phyloP scores from a whole-genome alignment of 2,888 invertebrate species.

The Ophion obscuratus region DNA sequence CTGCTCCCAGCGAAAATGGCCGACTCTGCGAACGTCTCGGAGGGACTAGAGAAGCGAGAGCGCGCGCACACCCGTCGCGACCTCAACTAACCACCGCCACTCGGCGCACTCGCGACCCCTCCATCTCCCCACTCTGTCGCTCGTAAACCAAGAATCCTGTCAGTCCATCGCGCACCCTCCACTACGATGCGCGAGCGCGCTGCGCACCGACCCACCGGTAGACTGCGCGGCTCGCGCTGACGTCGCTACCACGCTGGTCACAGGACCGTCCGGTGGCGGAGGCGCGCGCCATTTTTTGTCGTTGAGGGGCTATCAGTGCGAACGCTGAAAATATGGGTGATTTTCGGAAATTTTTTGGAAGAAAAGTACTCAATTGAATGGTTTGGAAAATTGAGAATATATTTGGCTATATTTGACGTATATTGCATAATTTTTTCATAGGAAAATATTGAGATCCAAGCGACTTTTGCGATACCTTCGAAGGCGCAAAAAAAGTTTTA shows the following conservation, averaged over 20 bases:
- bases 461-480: too few species aligned
- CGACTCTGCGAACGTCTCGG: constrained; percentile 67
- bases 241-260: constrained; percentile 54
- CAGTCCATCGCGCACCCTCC: background rate
- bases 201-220: constrained; percentile 13
- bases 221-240: constrained; percentile 53
- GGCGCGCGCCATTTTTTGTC: background rate
- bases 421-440: too few species aligned
- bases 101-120: constrained; percentile 10
- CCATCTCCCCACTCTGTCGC: background rate
- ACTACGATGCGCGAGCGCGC: background rate
- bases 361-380: too few species aligned
- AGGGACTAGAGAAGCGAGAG: constrained; percentile 20
- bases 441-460: too few species aligned
- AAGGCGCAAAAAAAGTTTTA: too few species aligned
- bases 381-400: too few species aligned
- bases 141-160: background rate
- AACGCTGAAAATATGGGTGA: background rate
- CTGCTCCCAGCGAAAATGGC: constrained; percentile 77
- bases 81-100: constrained; percentile 61
- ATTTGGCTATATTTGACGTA: too few species aligned
- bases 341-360: background rate
- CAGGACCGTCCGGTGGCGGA: constrained; percentile 5
- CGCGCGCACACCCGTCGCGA: constrained; percentile 62
- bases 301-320: background rate